phyloP scores from a whole-genome alignment of 37 sponge, comb jelly and placozoan species.

The Dysidea cf. avara region DNA sequence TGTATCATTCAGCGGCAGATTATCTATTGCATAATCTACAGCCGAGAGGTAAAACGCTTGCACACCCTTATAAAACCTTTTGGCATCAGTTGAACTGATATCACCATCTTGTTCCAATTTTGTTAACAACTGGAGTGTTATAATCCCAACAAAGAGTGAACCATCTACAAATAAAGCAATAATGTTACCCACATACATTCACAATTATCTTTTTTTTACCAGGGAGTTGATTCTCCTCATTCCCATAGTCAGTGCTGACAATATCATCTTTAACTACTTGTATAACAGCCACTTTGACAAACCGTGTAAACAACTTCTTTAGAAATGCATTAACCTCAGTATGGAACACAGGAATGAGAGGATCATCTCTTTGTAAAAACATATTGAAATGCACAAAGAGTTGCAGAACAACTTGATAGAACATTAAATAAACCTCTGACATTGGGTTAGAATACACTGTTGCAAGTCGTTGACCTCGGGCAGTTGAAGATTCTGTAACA shows the following conservation, averaged over 20 bases:
- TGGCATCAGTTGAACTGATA: too few relatives aligned
- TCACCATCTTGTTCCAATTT: constrained; percentile 5
- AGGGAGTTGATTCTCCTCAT: constrained; percentile 13
- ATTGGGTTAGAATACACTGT: constrained; percentile 4
- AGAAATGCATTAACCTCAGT: constrained; percentile 19
- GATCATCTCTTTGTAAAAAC: constrained; percentile 41
- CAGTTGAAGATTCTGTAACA: constrained; percentile 1
- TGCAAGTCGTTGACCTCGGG: constrained; percentile 22
- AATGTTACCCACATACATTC: background rate
- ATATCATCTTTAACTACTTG: constrained; percentile 15
- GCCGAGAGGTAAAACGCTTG: constrained; percentile 11
- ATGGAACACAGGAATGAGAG: constrained; percentile 26
- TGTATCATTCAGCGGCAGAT: too few relatives aligned
- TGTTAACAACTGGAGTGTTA: background rate
- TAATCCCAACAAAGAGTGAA: constrained; percentile 19
- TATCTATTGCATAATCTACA: background rate
- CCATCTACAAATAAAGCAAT: constrained; percentile 15
- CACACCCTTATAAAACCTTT: constrained; percentile 17
- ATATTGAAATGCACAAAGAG: constrained; percentile 19
- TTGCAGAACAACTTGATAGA: constrained; percentile 32
- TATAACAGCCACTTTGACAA: constrained; percentile 21
- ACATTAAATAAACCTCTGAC: constrained; percentile 40
- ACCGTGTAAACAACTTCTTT: constrained; percentile 32
- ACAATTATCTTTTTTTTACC: constrained; percentile 5
- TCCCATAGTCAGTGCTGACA: background rate